A percentile compares a stretch with the other conserved stretches of the same genome.
phyloP scores from a whole-genome alignment of 2,888 invertebrate species.

The Zele albiditarsus region DNA sequence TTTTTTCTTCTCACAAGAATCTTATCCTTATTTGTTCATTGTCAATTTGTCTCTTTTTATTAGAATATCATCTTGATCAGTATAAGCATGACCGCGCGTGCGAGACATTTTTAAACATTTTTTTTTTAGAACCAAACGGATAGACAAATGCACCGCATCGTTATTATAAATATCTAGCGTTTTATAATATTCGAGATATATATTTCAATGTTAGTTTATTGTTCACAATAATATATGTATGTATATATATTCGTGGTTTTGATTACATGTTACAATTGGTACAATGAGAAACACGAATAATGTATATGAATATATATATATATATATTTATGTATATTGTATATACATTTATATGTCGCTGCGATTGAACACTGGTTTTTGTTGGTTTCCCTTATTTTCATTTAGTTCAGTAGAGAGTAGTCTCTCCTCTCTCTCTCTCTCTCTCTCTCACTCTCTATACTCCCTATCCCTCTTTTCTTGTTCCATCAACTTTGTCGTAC shows the following conservation, averaged over 20 bases:
- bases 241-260: conserved; percentile 3
- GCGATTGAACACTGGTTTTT: conserved; percentile 62
- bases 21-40: neutral
- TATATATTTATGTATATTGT: neutral
- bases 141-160: conserved; percentile 68
- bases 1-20: conserved; percentile 8
- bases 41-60: conserved; percentile 33
- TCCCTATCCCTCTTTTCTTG: conserved; percentile 36
- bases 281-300: conserved; percentile 4
- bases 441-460: neutral
- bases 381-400: conserved; percentile 56
- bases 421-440: conserved; percentile 22
- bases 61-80: conserved; percentile 18
- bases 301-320: neutral
- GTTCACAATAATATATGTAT: neutral
- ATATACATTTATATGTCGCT: conserved; percentile 57
- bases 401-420: conserved; percentile 44
- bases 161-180: conserved; percentile 34
- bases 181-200: conserved; percentile 7
- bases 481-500: conserved; percentile 30
- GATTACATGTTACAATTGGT: conserved; percentile 28
- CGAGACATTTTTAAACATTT: conserved; percentile 28
- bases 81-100: conserved; percentile 28
- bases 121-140: conserved; percentile 68
- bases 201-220: conserved; percentile 3